A percentile compares a stretch with the other conserved stretches of the same genome.
Evolutionary conservation across 2,797 vertebrate genomes (phyloP).

Genomic region (Siniperca obscura): DNA sequence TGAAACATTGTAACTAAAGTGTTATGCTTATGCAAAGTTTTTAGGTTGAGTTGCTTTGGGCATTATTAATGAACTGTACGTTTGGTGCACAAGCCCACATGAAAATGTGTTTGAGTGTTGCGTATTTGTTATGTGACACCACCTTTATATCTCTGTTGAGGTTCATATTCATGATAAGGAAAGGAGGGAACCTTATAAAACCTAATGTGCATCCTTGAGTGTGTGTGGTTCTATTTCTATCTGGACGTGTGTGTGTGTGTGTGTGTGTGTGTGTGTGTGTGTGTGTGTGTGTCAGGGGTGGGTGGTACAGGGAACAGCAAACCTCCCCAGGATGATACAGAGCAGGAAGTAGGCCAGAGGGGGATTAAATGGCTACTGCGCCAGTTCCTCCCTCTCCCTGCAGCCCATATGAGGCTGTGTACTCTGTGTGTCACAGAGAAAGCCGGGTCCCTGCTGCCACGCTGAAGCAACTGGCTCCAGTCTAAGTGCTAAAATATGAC

Average conservation of each 20-base stretch:
- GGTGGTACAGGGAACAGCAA: conserved; percentile 34
- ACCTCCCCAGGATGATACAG: conserved; percentile 66
- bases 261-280: conserved; percentile 3
- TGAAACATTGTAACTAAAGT: neutral
- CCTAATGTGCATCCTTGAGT: neutral
- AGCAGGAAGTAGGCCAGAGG: conserved; percentile 80
- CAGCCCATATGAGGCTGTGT: conserved; percentile 44
- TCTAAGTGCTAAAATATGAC: conserved; percentile 54
- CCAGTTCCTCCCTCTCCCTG: conserved; percentile 63
- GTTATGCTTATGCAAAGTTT: neutral
- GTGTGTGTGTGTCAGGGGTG: conserved; percentile 19
- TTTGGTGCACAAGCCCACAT: neutral
- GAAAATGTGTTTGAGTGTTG: neutral
- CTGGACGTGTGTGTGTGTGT: neutral
- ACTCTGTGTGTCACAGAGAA: conserved; percentile 30
- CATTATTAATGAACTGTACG: neutral
- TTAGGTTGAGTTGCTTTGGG: neutral
- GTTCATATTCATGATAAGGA: neutral
- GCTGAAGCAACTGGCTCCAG: conserved; percentile 36
- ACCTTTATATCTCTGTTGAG: neutral
- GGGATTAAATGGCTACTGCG: conserved; percentile 75
- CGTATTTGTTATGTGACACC: neutral
- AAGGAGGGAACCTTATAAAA: neutral
- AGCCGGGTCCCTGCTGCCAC: conserved; percentile 31
- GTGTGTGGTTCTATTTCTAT: conserved; percentile 10